Evolutionary conservation across 1,140 invertebrate genomes (phyloP).

Genomic region (Drosophila lini): DNA sequence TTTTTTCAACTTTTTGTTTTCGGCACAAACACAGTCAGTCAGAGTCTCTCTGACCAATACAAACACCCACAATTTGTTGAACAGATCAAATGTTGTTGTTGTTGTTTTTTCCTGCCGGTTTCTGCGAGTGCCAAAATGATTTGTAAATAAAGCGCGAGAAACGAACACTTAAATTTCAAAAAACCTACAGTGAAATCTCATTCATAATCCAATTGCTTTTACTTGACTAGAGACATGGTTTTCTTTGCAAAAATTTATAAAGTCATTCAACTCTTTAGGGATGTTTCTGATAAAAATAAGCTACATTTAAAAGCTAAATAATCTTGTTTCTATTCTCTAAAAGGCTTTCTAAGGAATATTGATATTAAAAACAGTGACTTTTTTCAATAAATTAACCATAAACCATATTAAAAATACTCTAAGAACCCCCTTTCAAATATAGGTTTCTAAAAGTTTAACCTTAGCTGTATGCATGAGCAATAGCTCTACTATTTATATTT

Average conservation of each 20-base stretch:
- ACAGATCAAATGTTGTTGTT: constrained; percentile 48
- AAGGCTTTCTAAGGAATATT: not conserved
- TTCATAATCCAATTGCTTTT: constrained; percentile 13
- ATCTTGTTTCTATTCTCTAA: not conserved
- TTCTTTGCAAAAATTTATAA: no score
- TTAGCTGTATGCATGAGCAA: not conserved
- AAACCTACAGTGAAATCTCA: constrained; percentile 22
- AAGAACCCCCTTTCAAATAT: not conserved
- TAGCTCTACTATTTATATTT: constrained; percentile 8
- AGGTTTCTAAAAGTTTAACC: not conserved
- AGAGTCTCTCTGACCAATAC: constrained; percentile 7
- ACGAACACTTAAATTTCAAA: constrained; percentile 31
- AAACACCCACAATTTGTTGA: constrained; percentile 30
- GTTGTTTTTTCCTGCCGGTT: constrained; percentile 28
- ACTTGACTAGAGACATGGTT: not conserved
- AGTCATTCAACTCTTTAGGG: no score
- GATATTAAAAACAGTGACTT: not conserved
- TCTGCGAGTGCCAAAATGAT: constrained; percentile 51
- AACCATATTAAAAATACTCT: not conserved
- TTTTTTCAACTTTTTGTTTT: constrained; percentile 52
- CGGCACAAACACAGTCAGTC: constrained; percentile 8
- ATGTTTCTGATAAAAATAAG: not conserved
- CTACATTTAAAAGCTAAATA: not conserved
- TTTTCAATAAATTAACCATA: not conserved
- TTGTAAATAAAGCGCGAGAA: constrained; percentile 50